Conservation (phyloP, 2,797 vertebrate genomes). For the Gymnoscopelus braueri region DNA sequence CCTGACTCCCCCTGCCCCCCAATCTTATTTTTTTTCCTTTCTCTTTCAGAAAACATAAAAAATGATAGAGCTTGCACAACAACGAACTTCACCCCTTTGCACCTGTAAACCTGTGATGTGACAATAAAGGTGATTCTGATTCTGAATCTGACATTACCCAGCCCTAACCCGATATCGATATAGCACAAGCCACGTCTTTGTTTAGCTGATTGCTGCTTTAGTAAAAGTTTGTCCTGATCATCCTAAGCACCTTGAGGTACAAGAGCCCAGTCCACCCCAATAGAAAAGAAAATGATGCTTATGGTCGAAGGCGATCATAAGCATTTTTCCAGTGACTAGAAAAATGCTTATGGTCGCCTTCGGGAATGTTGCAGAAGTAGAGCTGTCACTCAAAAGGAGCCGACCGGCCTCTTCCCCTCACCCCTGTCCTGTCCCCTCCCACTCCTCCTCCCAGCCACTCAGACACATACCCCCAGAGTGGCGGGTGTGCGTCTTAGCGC, state of each 20-base stretch:
- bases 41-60: too few species aligned
- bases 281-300: slow-evolving; percentile 28
- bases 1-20: too few species aligned
- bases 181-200: slow-evolving; percentile 36
- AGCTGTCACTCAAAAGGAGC: slow-evolving; percentile 74
- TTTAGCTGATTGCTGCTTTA: slow-evolving; percentile 23
- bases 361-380: slow-evolving; percentile 77
- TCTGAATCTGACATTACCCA: too few species aligned
- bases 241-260: slow-evolving; percentile 29
- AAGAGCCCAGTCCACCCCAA: slow-evolving; percentile 26
- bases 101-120: too few species aligned
- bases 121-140: too few species aligned
- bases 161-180: too few species aligned
- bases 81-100: too few species aligned
- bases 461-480: slow-evolving; percentile 80
- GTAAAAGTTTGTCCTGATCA: slow-evolving; percentile 4
- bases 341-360: slow-evolving; percentile 51
- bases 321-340: too few species aligned
- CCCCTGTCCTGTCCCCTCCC: slow-evolving; percentile 76
- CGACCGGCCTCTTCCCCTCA: slow-evolving; percentile 42
- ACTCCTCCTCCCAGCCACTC: slow-evolving; percentile 63
- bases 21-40: too few species aligned
- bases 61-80: too few species aligned
- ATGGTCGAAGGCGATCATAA: slow-evolving; percentile 40
- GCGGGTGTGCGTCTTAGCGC: slow-evolving; percentile 93